Percentiles rank a stretch among this genome's conserved stretches.
Evolutionary conservation across 1,140 invertebrate species (phyloP).

Genomic region (Lordiphosa collinella): DNA sequence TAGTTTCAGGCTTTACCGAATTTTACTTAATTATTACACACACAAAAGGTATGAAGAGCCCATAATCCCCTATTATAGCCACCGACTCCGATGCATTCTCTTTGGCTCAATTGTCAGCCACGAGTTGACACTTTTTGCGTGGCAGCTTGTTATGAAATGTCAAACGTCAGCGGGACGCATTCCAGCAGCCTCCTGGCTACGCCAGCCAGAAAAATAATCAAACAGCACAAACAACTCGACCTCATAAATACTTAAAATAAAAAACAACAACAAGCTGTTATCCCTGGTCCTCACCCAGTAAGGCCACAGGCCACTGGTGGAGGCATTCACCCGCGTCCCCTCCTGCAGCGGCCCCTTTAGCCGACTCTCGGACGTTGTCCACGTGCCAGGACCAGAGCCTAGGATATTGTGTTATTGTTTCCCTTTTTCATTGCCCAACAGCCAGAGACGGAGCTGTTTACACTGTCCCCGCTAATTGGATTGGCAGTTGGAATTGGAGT

Average conservation of each 20-base stretch:
- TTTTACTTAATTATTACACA: too few relatives aligned
- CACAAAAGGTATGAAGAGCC: too few relatives aligned
- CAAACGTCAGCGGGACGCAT: slow-evolving; percentile 17
- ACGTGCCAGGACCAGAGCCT: too few relatives aligned
- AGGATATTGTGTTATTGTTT: slow-evolving; percentile 20
- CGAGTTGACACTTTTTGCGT: slow-evolving; percentile 15
- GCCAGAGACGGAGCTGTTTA: slow-evolving; percentile 51
- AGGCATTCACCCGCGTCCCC: too few relatives aligned
- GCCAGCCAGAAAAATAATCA: slow-evolving; percentile 42
- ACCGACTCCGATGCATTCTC: neutral
- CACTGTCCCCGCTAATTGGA: slow-evolving; percentile 69
- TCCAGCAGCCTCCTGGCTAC: neutral
- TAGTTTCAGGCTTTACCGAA: too few relatives aligned
- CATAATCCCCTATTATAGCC: too few relatives aligned
- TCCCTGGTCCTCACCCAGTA: slow-evolving; percentile 12
- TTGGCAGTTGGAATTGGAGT: slow-evolving; percentile 43
- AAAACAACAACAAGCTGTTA: slow-evolving; percentile 21
- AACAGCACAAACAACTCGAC: slow-evolving; percentile 54
- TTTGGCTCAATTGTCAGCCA: slow-evolving; percentile 8
- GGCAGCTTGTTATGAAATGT: slow-evolving; percentile 39
- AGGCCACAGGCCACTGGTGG: too few relatives aligned
- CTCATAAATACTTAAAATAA: slow-evolving; percentile 59
- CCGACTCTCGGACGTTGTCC: too few relatives aligned
- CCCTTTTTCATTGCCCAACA: slow-evolving; percentile 56
- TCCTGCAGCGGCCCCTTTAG: too few relatives aligned